Evolutionary conservation across 2,888 invertebrate genomes (phyloP).

Genomic region (Tipula unca): DNA sequence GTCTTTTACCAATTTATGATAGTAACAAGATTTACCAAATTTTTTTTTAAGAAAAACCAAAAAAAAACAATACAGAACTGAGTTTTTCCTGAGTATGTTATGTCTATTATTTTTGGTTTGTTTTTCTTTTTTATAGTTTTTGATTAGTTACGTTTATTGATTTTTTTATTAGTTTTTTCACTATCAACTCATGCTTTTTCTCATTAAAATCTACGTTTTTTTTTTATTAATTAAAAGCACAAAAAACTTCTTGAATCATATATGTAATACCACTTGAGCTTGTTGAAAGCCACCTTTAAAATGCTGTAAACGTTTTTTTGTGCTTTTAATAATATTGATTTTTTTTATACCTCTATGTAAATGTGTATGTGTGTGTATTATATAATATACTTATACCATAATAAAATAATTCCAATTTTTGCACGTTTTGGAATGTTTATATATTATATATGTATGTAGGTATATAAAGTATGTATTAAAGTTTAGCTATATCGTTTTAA

Average conservation of each 20-base stretch:
- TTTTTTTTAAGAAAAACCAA: not conserved
- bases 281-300: not conserved
- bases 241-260: not conserved
- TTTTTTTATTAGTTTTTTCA: not conserved
- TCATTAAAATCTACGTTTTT: not conserved
- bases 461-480: too few relatives aligned
- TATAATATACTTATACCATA: not conserved
- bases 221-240: not conserved
- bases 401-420: not conserved
- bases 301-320: not conserved
- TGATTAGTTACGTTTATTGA: not conserved
- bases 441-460: too few relatives aligned
- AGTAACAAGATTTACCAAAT: not conserved
- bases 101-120: not conserved
- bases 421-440: constrained; percentile 1
- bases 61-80: not conserved
- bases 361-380: not conserved
- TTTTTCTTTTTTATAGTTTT: not conserved
- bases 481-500: not conserved
- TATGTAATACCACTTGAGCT: not conserved
- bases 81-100: not conserved
- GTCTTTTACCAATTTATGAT: not conserved
- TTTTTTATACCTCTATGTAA: not conserved
- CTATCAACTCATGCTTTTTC: not conserved
- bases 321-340: not conserved